Evolutionary conservation across 2,113 vertebrate genomes (phyloP), one percentile per base, ranked within the genome.

Genomic region (Lamprotornis superbus): DNA sequence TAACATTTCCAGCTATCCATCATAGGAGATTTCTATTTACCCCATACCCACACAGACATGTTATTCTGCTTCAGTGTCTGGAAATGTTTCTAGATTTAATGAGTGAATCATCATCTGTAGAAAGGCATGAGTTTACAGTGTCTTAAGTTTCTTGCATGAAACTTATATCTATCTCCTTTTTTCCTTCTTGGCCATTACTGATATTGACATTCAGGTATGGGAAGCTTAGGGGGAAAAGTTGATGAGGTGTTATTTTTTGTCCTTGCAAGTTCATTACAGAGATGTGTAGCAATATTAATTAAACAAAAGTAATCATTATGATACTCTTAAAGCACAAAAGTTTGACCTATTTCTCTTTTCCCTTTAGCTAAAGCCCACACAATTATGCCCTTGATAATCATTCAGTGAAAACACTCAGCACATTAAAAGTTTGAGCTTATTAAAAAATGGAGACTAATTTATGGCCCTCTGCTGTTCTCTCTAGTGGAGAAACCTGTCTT

Each of bases 71-170:
- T 75, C 2, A 70, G 42, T 40, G 24, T 77, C 79, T 93, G 86
- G 60, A 89, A 89, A 25, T 59, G 33, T 67, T 89, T 83, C 79
- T 56, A 11, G 76, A 74, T 90, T 68, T 88, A 85, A 71, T 21
- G 35, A 65, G 22, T 93, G 91, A 95, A 65, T 96, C 73, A 90
- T 70, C 55, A 44, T 74, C 77, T 93, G 44, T 35, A 81, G 35
- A 93, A 92, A 81, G 55, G 24, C 52, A 35, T 2, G 59, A 77
- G 8, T 67, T 92, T 70, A n/a, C 18, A 77, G 33, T 25, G 17
- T 2, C 35, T 67, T 18, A 74, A 75, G 23, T 63, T 92, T 86
- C 71, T 57, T 59, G 21, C 30, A 25, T 56, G 20, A 83, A 83
- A 59, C 31, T 19, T 53, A 0, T 2, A 9, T n/a, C 5, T 35